A percentile compares a stretch with the other conserved stretches of the same genome.
phyloP scores from a whole-genome alignment of 2,888 invertebrate genomes.

The Rambutsinella grinnellia region DNA sequence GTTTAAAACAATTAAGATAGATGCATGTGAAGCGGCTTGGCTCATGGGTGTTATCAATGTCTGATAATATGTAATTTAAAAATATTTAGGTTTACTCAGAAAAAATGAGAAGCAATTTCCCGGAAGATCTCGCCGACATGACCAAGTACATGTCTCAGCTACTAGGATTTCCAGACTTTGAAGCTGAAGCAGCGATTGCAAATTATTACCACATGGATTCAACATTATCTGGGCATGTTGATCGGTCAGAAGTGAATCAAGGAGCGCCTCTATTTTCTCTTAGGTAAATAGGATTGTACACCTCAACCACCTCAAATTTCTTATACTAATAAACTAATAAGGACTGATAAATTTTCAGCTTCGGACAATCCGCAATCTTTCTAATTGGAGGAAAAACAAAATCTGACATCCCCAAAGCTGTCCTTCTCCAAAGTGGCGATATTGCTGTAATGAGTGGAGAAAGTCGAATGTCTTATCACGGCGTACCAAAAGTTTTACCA shows the following conservation, averaged over 20 bases:
- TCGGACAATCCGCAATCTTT: constrained; percentile 96
- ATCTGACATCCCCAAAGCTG: constrained; percentile 77
- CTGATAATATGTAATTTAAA: no score
- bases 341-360: constrained; percentile 76
- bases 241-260: constrained; percentile 90
- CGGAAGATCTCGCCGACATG: constrained; percentile 78
- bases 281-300: no score
- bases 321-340: not conserved
- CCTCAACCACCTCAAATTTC: not conserved
- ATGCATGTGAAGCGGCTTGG: no score
- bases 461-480: constrained; percentile 91
- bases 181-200: constrained; percentile 93
- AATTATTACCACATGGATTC: constrained; percentile 97
- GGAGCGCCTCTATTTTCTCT: constrained; percentile 92
- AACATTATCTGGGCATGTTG: constrained; percentile 93
- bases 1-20: no score
- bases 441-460: constrained; percentile 89
- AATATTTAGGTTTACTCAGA: constrained; percentile 79
- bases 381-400: constrained; percentile 86
- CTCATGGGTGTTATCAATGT: no score
- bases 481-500: constrained; percentile 87
- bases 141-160: constrained; percentile 76
- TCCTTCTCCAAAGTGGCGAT: constrained; percentile 90
- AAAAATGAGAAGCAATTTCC: constrained; percentile 77
- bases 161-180: constrained; percentile 75